Evolutionary conservation across 2,888 invertebrate species (phyloP).

Genomic region (Tachystola acroxantha): DNA sequence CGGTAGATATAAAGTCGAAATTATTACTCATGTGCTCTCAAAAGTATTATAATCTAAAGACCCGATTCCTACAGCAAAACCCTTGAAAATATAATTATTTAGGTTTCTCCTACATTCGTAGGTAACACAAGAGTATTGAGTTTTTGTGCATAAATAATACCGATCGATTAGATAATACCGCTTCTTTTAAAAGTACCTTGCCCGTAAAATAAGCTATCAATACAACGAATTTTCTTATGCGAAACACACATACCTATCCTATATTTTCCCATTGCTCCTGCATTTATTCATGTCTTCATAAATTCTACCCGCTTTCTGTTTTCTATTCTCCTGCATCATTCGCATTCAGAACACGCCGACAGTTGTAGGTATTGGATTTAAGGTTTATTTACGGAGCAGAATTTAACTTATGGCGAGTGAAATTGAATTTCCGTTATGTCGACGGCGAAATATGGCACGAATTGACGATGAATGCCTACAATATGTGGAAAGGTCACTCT

Average conservation of each 20-base stretch:
- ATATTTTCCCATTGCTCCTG: background rate
- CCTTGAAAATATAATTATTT: no score
- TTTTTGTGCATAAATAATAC: no score
- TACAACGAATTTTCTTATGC: background rate
- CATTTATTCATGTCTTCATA: slow-evolving; percentile 10
- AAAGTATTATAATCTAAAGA: no score
- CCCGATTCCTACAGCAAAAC: no score
- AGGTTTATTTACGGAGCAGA: background rate
- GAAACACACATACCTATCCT: background rate
- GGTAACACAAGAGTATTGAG: no score
- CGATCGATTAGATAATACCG: no score
- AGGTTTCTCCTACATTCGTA: no score
- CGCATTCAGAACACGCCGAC: background rate
- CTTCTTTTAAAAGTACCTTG: no score
- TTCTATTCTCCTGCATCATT: background rate
- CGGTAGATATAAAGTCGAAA: no score
- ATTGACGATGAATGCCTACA: background rate
- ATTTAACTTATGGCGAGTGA: slow-evolving; percentile 14
- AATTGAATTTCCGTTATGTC: slow-evolving; percentile 35
- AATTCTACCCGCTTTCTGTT: slow-evolving; percentile 3
- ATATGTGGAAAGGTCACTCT: background rate
- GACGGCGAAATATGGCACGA: slow-evolving; percentile 19
- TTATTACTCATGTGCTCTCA: no score
- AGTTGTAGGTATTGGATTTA: background rate
- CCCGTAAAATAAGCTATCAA: no score